Evolutionary conservation across 2,888 invertebrate genomes (phyloP).

Genomic region (Troglohyphantes excavatus): DNA sequence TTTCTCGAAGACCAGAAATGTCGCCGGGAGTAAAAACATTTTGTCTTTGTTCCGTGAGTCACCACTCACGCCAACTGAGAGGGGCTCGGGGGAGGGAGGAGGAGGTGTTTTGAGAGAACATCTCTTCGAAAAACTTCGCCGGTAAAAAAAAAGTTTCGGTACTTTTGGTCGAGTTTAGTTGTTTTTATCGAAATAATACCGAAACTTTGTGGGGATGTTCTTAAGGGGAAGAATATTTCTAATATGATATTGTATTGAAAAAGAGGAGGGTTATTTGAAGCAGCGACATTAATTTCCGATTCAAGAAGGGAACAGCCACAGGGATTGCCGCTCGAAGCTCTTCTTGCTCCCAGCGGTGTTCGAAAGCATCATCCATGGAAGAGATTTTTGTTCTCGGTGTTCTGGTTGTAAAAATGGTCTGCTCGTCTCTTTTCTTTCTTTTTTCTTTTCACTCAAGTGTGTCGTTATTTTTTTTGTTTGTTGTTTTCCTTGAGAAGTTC

Average conservation of each 20-base stretch:
- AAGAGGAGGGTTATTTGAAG: slow-evolving; percentile 42
- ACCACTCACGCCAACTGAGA: slow-evolving; percentile 50
- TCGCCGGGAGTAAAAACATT: slow-evolving; percentile 64
- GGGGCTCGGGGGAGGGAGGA: slow-evolving; percentile 17
- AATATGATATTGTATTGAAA: slow-evolving; percentile 11
- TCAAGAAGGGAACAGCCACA: slow-evolving; percentile 77
- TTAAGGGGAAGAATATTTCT: slow-evolving; percentile 1
- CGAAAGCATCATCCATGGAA: slow-evolving; percentile 74
- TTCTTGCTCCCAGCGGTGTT: slow-evolving; percentile 77
- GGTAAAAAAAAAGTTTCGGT: slow-evolving; percentile 54
- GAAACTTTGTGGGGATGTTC: slow-evolving; percentile 27
- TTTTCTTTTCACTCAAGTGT: slow-evolving; percentile 27
- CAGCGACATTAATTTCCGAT: slow-evolving; percentile 77
- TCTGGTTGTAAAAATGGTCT: slow-evolving; percentile 75
- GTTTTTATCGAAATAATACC: slow-evolving; percentile 15
- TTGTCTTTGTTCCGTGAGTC: slow-evolving; percentile 77
- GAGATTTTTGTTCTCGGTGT: slow-evolving; percentile 75
- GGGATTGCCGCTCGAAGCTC: slow-evolving; percentile 77
- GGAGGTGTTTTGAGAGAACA: slow-evolving; percentile 54
- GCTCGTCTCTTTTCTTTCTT: slow-evolving; percentile 50
- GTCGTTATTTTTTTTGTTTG: slow-evolving; percentile 59
- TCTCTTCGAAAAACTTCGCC: slow-evolving; percentile 74
- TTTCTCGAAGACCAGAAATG: slow-evolving; percentile 49
- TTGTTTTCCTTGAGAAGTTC: slow-evolving; percentile 61
- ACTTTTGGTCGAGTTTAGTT: slow-evolving; percentile 15